These are phyloP conservation scores for Notarius quadriscutis DNA, from an alignment of 2,113 vertebrate genomes.

Conservation along the genomic window DNA sequence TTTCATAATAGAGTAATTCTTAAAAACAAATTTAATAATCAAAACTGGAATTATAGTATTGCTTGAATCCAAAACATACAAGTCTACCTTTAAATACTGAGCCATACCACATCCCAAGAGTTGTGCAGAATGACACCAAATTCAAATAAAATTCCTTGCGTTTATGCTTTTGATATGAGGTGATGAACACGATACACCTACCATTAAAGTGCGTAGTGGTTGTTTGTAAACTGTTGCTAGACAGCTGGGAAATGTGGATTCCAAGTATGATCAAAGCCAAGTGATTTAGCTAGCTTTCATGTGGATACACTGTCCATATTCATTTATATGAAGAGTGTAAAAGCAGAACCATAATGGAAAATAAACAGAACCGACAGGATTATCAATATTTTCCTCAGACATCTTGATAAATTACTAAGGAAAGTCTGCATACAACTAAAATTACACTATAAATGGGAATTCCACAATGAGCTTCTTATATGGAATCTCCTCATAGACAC, in stretches of 20 bases:
- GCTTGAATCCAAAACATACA: background rate
- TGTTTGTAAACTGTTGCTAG: background rate
- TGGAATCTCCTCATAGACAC: background rate
- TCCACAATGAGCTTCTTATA: background rate
- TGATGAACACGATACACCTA: background rate
- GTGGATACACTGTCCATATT: background rate
- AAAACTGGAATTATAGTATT: background rate
- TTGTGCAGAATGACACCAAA: background rate
- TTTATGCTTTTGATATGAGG: background rate
- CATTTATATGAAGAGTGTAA: background rate
- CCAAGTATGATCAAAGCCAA: background rate
- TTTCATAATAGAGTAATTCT: background rate
- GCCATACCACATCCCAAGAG: background rate
- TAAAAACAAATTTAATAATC: background rate
- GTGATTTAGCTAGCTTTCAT: background rate
- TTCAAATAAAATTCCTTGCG: background rate
- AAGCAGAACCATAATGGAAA: background rate
- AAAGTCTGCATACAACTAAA: background rate
- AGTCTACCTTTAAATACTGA: background rate
- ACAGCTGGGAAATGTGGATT: background rate
- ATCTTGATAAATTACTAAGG: background rate
- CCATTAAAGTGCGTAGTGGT: background rate
- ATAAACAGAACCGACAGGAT: background rate
- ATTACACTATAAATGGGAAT: background rate
- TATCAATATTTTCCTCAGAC: background rate